phyloP scores from a whole-genome alignment of 2,888 invertebrate genomes.

The Ephialtes manifestator region DNA sequence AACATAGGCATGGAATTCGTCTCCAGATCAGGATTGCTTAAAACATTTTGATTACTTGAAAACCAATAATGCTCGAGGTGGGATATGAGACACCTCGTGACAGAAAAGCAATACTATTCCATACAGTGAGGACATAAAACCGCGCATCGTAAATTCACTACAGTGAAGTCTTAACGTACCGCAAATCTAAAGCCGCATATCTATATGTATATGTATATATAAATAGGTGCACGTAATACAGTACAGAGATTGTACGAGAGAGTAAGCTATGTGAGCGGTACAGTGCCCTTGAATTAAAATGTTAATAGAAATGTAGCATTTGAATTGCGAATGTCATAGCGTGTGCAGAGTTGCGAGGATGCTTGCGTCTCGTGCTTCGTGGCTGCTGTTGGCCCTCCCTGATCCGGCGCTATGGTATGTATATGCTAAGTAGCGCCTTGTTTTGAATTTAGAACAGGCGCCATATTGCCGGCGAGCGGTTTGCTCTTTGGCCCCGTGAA shows the following conservation, averaged over 20 bases:
- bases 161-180: slow-evolving; percentile 35
- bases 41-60: not conserved
- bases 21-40: too few species aligned
- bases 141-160: slow-evolving; percentile 42
- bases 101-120: not conserved
- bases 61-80: not conserved
- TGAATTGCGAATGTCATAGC: slow-evolving; percentile 86
- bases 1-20: too few species aligned
- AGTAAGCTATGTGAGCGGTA: slow-evolving; percentile 30
- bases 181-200: slow-evolving; percentile 13
- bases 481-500: slow-evolving; percentile 84
- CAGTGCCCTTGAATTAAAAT: slow-evolving; percentile 84
- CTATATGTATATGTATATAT: slow-evolving; percentile 5
- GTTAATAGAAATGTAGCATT: slow-evolving; percentile 86
- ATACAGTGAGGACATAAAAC: slow-evolving; percentile 36
- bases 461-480: slow-evolving; percentile 84
- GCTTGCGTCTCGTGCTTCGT: slow-evolving; percentile 45
- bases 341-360: slow-evolving; percentile 71
- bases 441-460: slow-evolving; percentile 86
- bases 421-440: slow-evolving; percentile 85
- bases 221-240: not conserved
- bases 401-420: slow-evolving; percentile 80
- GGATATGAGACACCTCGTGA: not conserved
- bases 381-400: slow-evolving; percentile 47
- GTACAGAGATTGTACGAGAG: slow-evolving; percentile 6